These are phyloP conservation scores for Pristiophorus japonicus DNA, from an alignment of 2,113 vertebrate genomes.

Conservation along the genomic window DNA sequence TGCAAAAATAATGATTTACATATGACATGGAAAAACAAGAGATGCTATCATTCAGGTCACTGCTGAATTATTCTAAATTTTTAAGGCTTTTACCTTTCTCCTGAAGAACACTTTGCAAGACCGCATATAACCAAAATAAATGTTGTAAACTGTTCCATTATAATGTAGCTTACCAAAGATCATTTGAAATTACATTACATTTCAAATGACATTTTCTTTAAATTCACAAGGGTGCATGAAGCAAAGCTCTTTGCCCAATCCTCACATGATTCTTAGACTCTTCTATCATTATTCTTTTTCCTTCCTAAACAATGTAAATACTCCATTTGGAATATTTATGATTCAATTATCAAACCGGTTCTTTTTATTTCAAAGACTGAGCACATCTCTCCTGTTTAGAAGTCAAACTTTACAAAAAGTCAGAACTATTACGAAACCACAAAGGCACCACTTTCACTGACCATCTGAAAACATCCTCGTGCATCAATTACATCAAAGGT, in stretches of 20 bases:
- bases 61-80: conserved; percentile 4
- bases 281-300: not conserved
- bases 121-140: not conserved
- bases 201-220: not conserved
- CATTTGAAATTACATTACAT: not conserved
- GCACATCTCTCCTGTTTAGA: not conserved
- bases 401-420: not conserved
- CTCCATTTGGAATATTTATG: not conserved
- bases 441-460: not conserved
- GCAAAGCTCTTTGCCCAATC: not conserved
- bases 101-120: not conserved
- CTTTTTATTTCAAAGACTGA: not conserved
- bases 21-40: not conserved
- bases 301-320: not conserved
- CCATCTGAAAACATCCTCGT: not conserved
- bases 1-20: not conserved
- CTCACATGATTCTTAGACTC: not conserved
- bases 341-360: not conserved
- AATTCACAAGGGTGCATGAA: not conserved
- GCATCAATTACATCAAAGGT: not conserved
- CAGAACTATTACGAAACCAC: not conserved
- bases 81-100: not conserved
- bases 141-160: not conserved
- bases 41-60: not conserved
- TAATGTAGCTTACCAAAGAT: not conserved